Conservation (phyloP, 2,888 invertebrate genomes). For the Drosophila anomalata region DNA sequence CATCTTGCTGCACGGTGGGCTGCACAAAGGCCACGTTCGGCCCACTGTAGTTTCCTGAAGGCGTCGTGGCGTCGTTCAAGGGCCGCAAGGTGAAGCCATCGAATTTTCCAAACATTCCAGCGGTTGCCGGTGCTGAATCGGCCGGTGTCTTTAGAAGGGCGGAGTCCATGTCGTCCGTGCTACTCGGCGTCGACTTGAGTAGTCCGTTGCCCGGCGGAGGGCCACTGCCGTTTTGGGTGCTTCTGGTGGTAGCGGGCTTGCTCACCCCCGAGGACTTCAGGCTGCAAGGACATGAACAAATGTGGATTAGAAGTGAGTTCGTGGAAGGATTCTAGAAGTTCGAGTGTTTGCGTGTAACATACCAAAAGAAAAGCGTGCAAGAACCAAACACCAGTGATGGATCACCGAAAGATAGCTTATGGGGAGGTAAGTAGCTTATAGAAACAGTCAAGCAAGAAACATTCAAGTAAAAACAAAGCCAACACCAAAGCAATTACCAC, state of each 20-base stretch:
- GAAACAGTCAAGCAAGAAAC: conserved; percentile 1
- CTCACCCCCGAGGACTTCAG: conserved; percentile 77
- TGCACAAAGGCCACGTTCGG: conserved; percentile 86
- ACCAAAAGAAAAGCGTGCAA: conserved; percentile 35
- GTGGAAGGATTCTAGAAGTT: not conserved
- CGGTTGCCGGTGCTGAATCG: conserved; percentile 85
- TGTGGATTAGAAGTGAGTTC: not conserved
- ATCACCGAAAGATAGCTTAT: not conserved
- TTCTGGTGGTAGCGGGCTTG: conserved; percentile 62
- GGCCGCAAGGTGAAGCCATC: conserved; percentile 91
- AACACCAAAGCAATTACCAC: conserved; percentile 40
- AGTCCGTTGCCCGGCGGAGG: conserved; percentile 66
- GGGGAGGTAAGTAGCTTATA: not conserved
- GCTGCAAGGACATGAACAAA: conserved; percentile 63
- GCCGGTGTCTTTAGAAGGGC: conserved; percentile 87
- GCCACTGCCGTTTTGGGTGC: conserved; percentile 60
- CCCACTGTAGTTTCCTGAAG: conserved; percentile 76
- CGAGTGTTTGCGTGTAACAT: conserved; percentile 34
- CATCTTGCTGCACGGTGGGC: conserved; percentile 80
- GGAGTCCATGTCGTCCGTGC: conserved; percentile 89
- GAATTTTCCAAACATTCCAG: conserved; percentile 92
- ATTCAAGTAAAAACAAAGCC: conserved; percentile 20
- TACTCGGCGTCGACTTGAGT: conserved; percentile 85
- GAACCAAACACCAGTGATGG: conserved; percentile 5
- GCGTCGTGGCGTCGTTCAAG: conserved; percentile 78